Conservation (phyloP, 2,113 vertebrate genomes). For the Urocynchramus pylzowi region DNA sequence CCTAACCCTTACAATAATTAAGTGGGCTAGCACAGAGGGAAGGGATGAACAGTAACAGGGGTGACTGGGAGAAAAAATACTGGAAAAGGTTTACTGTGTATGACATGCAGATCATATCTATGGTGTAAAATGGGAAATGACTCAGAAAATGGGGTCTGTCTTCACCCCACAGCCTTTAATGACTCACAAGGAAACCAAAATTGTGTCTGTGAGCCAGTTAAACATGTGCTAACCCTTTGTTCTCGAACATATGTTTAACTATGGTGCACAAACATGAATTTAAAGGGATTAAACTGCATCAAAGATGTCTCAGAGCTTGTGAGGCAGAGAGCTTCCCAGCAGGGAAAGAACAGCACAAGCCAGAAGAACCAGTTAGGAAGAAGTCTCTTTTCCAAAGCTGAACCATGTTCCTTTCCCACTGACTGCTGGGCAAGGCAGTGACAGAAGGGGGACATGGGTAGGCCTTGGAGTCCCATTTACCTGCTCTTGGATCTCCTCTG, state of each 20-base stretch:
- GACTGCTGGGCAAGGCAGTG: not conserved
- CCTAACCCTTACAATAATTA: not conserved
- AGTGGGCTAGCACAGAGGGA: not conserved
- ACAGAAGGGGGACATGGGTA: accelerated
- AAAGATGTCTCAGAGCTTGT: not conserved
- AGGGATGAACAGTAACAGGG: not conserved
- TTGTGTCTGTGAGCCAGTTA: not conserved
- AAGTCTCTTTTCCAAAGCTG: not conserved
- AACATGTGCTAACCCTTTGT: not conserved
- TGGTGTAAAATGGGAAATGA: not conserved
- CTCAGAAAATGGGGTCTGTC: not conserved
- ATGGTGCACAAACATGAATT: not conserved
- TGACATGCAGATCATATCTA: not conserved
- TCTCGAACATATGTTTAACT: not conserved
- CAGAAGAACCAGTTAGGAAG: not conserved
- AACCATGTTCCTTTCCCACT: not conserved
- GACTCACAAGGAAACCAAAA: not conserved
- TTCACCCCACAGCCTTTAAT: not conserved
- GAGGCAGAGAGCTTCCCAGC: not conserved
- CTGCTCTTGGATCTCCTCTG: not conserved
- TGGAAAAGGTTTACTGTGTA: not conserved
- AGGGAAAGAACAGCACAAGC: not conserved
- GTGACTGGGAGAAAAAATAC: not conserved
- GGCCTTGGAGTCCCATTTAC: not conserved
- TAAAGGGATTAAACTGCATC: not conserved